Base-by-base conservation (phyloP, 2,797 vertebrate genomes). In the Gymnopithys bicolor region DNA sequence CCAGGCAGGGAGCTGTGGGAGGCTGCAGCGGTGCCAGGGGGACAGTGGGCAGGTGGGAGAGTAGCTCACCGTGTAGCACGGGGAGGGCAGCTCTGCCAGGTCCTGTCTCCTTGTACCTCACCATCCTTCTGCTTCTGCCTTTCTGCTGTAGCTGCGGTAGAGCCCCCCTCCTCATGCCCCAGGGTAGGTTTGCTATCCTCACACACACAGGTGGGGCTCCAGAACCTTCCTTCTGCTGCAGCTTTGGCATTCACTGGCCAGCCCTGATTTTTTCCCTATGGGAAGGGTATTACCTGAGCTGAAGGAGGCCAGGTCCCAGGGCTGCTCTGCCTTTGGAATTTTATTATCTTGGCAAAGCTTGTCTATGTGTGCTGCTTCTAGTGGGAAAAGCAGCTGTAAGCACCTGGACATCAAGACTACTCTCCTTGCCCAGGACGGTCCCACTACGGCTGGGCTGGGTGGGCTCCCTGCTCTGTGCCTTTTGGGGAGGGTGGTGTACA, bases 361-460 rank as follows among this genome's bases (percentile, higher is more conserved):
- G 17, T 59, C 45, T 15, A 11, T 7, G 27, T 8, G 1, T 46
- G 23, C 30, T 70, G 45, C 56, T 24, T 56, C 35, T 0, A 0
- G 22, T 10, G 30, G 27, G 39, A 19, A 58, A 89, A 67, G 66
- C 49, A 75, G 39, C 24, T 76, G 24, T 24, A 35, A 27, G 52
- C 27, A 35, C 21, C 35, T 51, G 79, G 13, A 10, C 52, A 10
- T 49, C 16, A 11, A 37, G 51, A 37, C 19, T 58, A 27, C 8
- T 68, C 22, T 30, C 27, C 35, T 39, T 53, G 37, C 48, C 41
- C n/a, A 9, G 24, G 35, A 7, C 0, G 2, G 14, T 70, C 37
- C n/a, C 2, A 2, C 51, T 2, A 0, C 0, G 0, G 7, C 82
- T 23, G 23, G 27, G 4, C 67, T 51, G 35, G 19, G 2, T 21